Conservation (phyloP, 2,113 vertebrate genomes). For the Nycticebus coucang region DNA sequence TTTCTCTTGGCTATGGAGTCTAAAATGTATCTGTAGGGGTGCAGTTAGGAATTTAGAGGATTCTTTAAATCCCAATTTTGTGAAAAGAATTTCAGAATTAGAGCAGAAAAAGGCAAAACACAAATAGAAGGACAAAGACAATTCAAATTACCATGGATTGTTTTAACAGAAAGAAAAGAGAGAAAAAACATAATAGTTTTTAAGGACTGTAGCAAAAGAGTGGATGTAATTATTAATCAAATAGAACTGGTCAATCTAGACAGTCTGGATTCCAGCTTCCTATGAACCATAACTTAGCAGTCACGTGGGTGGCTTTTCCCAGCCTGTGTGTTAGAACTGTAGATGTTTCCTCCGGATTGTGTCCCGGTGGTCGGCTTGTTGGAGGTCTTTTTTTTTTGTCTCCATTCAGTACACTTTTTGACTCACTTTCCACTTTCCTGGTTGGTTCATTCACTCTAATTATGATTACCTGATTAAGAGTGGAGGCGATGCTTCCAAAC, state of each 20-base stretch:
- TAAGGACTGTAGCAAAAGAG: background rate
- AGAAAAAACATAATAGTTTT: background rate
- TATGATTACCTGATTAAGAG: constrained; percentile 73
- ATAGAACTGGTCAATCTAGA: background rate
- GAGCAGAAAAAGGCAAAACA: background rate
- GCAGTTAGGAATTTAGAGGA: background rate
- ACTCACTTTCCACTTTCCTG: constrained; percentile 21
- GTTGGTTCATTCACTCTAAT: constrained; percentile 65
- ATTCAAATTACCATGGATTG: background rate
- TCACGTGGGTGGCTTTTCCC: background rate
- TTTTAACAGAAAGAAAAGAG: background rate
- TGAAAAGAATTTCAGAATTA: background rate
- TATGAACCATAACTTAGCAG: background rate
- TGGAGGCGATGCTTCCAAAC: constrained; percentile 70
- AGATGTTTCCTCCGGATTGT: background rate
- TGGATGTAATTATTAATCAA: background rate
- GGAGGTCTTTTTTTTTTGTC: constrained; percentile 69
- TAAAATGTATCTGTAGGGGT: background rate
- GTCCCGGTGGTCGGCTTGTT: constrained; percentile 69
- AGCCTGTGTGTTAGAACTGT: background rate
- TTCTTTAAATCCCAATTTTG: background rate
- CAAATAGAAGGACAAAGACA: background rate
- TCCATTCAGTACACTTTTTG: constrained; percentile 35
- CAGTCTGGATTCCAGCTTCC: background rate
- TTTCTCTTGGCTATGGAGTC: background rate